These are phyloP conservation scores for Brenthis ino DNA, from an alignment of 2,888 invertebrate species.

Conservation along the genomic window DNA sequence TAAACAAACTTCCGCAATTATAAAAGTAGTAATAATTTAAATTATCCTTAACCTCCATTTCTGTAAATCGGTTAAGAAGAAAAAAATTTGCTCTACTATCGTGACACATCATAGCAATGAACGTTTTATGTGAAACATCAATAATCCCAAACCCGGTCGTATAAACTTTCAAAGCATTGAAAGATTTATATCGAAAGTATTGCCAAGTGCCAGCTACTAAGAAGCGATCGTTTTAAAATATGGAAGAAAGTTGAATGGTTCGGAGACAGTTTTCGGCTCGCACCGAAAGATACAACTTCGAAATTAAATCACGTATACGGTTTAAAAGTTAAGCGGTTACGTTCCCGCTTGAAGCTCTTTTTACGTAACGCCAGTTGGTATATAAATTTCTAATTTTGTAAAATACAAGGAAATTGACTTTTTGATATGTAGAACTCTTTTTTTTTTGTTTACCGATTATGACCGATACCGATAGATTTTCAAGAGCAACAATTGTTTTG, in stretches of 20 bases:
- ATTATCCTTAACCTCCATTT: not conserved
- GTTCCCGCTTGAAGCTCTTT: conserved; percentile 71
- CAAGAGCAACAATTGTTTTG: too few species aligned
- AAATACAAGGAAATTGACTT: conserved; percentile 30
- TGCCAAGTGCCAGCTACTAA: conserved; percentile 49
- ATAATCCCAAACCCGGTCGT: conserved; percentile 12
- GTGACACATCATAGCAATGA: conserved; percentile 15
- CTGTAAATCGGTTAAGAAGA: not conserved
- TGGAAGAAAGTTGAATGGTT: conserved; percentile 70
- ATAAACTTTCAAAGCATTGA: conserved; percentile 33
- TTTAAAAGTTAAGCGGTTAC: conserved; percentile 81
- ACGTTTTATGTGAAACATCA: conserved; percentile 15
- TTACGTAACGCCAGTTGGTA: conserved; percentile 62
- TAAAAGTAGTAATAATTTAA: too few species aligned
- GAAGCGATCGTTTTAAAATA: conserved; percentile 61
- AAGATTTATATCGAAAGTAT: conserved; percentile 47
- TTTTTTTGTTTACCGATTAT: too few species aligned
- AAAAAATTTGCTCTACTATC: conserved; percentile 2
- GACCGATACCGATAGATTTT: too few species aligned
- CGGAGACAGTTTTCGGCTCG: conserved; percentile 69
- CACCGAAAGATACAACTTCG: conserved; percentile 68
- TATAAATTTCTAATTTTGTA: conserved; percentile 59
- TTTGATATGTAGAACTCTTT: not conserved
- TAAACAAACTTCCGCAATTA: too few species aligned
- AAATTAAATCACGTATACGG: conserved; percentile 81